phyloP scores from a whole-genome alignment of 92 coral and sea anemone species.

The Porites cylindrica region DNA sequence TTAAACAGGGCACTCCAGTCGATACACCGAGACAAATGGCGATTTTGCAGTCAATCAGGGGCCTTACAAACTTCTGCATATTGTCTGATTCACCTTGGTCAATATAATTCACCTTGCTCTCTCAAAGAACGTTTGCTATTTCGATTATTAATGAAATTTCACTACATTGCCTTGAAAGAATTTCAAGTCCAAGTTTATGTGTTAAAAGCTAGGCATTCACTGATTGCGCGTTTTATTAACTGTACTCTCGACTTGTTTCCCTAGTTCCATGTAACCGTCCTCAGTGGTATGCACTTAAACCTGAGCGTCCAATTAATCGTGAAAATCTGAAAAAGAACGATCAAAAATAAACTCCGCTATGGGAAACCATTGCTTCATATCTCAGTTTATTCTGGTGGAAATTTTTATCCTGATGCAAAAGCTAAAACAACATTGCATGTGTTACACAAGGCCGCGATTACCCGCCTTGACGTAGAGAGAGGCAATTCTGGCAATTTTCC shows the following conservation, averaged over 20 bases:
- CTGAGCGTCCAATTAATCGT: neutral
- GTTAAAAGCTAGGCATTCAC: neutral
- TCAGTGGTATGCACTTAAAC: slow-evolving; percentile 14
- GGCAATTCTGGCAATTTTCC: neutral
- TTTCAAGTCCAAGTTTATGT: neutral
- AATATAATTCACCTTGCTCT: slow-evolving; percentile 46
- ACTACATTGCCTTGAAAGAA: neutral
- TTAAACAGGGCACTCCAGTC: neutral
- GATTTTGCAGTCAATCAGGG: slow-evolving; percentile 8
- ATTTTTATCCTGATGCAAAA: neutral
- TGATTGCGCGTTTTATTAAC: neutral
- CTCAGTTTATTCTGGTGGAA: neutral
- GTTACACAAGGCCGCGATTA: neutral
- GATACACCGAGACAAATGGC: slow-evolving; percentile 15
- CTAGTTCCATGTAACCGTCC: slow-evolving; percentile 19
- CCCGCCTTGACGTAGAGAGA: neutral
- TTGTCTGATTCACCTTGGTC: slow-evolving; percentile 36
- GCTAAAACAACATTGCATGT: neutral
- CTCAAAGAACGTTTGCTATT: slow-evolving; percentile 27
- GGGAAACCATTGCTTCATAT: neutral
- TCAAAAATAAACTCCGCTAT: neutral
- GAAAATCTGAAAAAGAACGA: neutral
- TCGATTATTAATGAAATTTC: neutral
- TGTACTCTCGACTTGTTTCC: slow-evolving; percentile 23
- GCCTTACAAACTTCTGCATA: slow-evolving; percentile 24